Evolutionary conservation across 2,113 vertebrate species (phyloP), one percentile per base, ranked within the genome.

Genomic region (Okapia johnstoni): DNA sequence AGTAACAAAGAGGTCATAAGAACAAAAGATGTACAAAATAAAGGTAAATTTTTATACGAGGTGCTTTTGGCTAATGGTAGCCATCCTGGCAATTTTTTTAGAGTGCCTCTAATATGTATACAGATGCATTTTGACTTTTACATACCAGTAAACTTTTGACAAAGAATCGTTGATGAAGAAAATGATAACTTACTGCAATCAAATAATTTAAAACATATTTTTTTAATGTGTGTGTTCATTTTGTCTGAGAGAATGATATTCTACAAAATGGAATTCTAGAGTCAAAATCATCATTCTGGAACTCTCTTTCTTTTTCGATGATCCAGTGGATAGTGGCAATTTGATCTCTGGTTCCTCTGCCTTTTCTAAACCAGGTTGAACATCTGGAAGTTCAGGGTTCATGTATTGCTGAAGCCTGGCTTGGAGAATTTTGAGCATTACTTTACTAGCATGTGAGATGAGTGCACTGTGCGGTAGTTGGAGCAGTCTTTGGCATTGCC

Each of bases 221-320:
- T 46, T 60, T 70, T 83, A 36, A 23, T 73, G 23, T 60, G 28
- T 57, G 11, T 73, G 23, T 46, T 85, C 13, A 83, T 88, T 96
- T 93, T 85, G 23, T 63, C 48, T 81, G 25, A 93, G 19, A 54
- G 46, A 93, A 93, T 83, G 9, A 60, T 94, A 12, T 46, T 88
- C 43, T 63, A 57, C 19, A 87, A 93, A 76, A 50, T 90, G 7
- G 85, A 30, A 70, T 36, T 25, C 40, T 66, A 55, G 16, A 66
- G 60, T 77, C 50, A 80, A 92, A 88, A 81, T 83, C 88, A 83
- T 57, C 54, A n/a, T n/a, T n/a, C n/a, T n/a, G 33, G 63, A 66
- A 66, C 11, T 66, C 63, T 66, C n/a, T 36, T 66, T 17, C 33
- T 66, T 66, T 66, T 36, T 21, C n/a, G 10, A 21, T 36, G 63